These are phyloP conservation scores for Anguilla japonica DNA, from an alignment of 2,113 vertebrate species.

Conservation along the genomic window DNA sequence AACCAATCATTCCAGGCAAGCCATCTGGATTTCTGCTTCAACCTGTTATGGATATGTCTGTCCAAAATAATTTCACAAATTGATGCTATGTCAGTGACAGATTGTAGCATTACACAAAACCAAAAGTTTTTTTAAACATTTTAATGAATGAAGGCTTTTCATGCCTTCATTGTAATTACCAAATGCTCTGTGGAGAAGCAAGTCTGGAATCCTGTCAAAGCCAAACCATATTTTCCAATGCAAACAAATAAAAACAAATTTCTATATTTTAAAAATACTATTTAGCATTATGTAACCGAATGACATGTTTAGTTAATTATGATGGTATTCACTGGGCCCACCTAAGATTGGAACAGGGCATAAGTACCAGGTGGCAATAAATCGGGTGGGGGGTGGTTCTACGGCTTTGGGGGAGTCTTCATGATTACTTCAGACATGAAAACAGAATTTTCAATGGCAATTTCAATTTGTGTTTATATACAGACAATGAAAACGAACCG, in stretches of 20 bases:
- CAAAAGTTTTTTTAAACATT: not conserved
- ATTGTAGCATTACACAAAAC: not conserved
- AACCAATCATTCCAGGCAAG: not conserved
- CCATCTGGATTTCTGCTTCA: conserved; percentile 14
- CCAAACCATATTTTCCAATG: not conserved
- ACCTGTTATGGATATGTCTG: not conserved
- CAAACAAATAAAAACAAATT: not conserved
- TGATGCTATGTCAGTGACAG: not conserved
- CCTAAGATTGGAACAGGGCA: conserved; percentile 2
- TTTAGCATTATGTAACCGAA: not conserved
- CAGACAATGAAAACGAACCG: not conserved
- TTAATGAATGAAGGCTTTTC: not conserved
- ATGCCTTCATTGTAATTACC: not conserved
- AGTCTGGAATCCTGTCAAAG: not conserved
- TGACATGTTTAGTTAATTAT: not conserved
- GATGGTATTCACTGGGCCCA: not conserved
- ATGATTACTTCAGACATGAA: not conserved
- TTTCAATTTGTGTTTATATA: not conserved
- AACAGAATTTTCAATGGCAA: not conserved
- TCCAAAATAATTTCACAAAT: not conserved
- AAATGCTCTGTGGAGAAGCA: not conserved
- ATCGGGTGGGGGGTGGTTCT: not conserved
- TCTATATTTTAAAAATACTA: not conserved
- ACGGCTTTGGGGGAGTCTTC: not conserved
- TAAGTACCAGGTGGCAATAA: not conserved